Conservation (phyloP, 2,888 invertebrate genomes). For the Rhynchonema sp. region DNA sequence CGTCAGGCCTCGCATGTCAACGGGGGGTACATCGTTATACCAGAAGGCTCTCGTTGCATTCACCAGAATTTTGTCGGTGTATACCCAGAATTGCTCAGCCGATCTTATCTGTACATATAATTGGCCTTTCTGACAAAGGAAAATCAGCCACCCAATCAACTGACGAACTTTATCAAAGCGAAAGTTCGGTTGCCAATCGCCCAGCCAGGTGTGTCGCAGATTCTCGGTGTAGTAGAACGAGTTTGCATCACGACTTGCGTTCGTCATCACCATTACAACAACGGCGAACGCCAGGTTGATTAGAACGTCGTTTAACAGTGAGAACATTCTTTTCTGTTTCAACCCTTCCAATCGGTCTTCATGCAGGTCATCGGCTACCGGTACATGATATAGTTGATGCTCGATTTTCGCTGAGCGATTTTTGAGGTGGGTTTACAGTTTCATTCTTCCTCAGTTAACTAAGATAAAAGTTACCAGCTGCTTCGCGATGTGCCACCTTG, state of each 20-base stretch:
- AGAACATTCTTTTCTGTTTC: slow-evolving; percentile 35
- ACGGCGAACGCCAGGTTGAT: slow-evolving; percentile 34
- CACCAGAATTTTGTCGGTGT: slow-evolving; percentile 30
- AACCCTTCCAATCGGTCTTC: slow-evolving; percentile 27
- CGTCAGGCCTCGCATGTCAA: slow-evolving; percentile 33
- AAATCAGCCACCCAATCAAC: too few species aligned
- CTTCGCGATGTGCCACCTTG: too few species aligned
- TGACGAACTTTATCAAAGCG: not conserved
- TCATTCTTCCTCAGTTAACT: too few species aligned
- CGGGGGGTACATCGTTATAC: slow-evolving; percentile 34
- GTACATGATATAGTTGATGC: not conserved
- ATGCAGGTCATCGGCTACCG: slow-evolving; percentile 14
- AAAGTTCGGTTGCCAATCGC: not conserved
- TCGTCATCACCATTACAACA: slow-evolving; percentile 32
- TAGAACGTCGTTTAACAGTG: slow-evolving; percentile 31
- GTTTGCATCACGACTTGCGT: slow-evolving; percentile 29
- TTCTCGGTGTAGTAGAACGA: not conserved
- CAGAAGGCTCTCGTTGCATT: slow-evolving; percentile 27
- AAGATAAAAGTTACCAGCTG: too few species aligned
- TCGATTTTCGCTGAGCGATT: not conserved
- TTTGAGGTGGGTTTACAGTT: too few species aligned
- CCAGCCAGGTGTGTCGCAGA: not conserved
- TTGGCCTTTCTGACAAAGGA: too few species aligned
- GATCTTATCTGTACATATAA: slow-evolving; percentile 22
- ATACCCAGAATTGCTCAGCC: slow-evolving; percentile 31